These are phyloP conservation scores for Ctenomys sociabilis DNA, from an alignment of 2,113 vertebrate species.

Conservation along the genomic window DNA sequence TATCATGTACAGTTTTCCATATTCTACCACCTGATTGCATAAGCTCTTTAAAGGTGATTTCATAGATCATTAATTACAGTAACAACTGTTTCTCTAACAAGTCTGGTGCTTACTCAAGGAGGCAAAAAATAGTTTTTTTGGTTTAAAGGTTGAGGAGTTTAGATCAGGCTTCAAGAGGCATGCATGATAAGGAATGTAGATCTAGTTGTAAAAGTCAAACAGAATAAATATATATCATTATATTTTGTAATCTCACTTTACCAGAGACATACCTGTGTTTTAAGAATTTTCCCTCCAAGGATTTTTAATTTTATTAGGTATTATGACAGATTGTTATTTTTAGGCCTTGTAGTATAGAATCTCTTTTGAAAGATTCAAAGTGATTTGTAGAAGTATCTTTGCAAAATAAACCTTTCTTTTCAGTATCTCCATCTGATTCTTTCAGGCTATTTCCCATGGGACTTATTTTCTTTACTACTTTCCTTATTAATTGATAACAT, in stretches of 20 bases:
- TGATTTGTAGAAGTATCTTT: constrained; percentile 17
- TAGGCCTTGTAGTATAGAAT: not conserved
- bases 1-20: constrained; percentile 25
- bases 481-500: constrained; percentile 8
- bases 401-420: constrained; percentile 15
- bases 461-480: constrained; percentile 6
- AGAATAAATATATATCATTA: constrained; percentile 25
- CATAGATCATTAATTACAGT: constrained; percentile 66
- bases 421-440: not conserved
- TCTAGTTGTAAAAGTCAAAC: constrained; percentile 39
- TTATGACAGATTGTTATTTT: constrained; percentile 25
- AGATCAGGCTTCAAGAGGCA: constrained; percentile 40
- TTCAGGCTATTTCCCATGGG: constrained; percentile 18
- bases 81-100: constrained; percentile 63
- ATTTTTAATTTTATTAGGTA: constrained; percentile 44
- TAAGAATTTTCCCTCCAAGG: constrained; percentile 45
- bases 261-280: not conserved
- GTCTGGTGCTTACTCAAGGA: constrained; percentile 3
- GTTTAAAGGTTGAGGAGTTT: constrained; percentile 52
- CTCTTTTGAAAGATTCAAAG: constrained; percentile 1
- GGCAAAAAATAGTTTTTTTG: constrained; percentile 28
- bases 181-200: constrained; percentile 36
- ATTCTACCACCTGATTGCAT: constrained; percentile 40
- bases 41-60: constrained; percentile 66
- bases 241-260: constrained; percentile 10